Evolutionary conservation across 1,140 invertebrate species (phyloP).

Genomic region (Caerostris extrusa): DNA sequence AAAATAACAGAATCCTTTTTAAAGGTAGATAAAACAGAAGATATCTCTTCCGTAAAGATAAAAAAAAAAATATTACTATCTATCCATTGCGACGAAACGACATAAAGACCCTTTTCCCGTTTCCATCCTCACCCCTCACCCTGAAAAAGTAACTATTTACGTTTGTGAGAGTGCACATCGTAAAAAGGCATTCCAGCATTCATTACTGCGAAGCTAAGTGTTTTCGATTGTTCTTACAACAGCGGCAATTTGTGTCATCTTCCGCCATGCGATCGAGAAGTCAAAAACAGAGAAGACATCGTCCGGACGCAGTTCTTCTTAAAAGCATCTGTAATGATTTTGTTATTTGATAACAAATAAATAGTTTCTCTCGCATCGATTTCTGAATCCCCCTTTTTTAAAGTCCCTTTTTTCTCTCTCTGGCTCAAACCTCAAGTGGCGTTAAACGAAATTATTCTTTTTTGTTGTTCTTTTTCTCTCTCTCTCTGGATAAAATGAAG

Average conservation of each 20-base stretch:
- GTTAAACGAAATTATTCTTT: constrained; percentile 37
- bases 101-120: background rate
- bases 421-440: constrained; percentile 66
- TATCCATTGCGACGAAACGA: background rate
- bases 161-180: background rate
- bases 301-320: constrained; percentile 7
- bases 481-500: constrained; percentile 26
- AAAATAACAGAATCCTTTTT: too few species aligned
- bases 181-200: constrained; percentile 3
- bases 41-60: too few species aligned
- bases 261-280: background rate
- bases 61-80: background rate
- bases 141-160: background rate
- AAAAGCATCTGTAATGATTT: constrained; percentile 74
- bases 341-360: constrained; percentile 72
- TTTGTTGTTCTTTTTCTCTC: background rate
- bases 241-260: constrained; percentile 60
- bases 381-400: background rate
- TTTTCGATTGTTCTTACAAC: constrained; percentile 68
- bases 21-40: too few species aligned
- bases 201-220: constrained; percentile 52
- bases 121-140: background rate
- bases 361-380: constrained; percentile 62
- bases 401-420: background rate
- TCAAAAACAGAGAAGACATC: background rate